Evolutionary conservation across 2,113 vertebrate genomes (phyloP).

Genomic region (Crotalus tigris): DNA sequence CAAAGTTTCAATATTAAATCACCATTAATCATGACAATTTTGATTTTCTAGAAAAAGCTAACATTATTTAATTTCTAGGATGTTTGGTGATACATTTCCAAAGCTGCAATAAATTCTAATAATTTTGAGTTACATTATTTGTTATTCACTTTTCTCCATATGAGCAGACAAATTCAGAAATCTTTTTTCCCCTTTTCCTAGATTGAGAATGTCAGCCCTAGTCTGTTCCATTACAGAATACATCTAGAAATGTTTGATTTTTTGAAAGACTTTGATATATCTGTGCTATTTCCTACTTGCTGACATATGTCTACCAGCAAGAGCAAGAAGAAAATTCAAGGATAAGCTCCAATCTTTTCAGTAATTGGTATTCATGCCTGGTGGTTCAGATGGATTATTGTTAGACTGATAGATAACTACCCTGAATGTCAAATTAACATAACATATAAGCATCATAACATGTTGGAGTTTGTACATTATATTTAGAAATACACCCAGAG

Average conservation of each 20-base stretch:
- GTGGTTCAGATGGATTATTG: conserved; percentile 58
- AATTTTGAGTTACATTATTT: not conserved
- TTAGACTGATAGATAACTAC: conserved; percentile 52
- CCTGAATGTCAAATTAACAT: conserved; percentile 67
- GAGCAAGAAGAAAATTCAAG: conserved; percentile 43
- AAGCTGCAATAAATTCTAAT: not conserved
- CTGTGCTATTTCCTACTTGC: conserved; percentile 42
- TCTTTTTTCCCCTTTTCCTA: not conserved
- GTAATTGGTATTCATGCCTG: conserved; percentile 49
- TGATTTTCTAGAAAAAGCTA: not conserved
- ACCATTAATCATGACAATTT: not conserved
- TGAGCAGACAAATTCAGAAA: conserved; percentile 14
- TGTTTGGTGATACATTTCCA: not conserved
- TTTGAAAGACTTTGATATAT: conserved; percentile 53
- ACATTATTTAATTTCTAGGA: not conserved
- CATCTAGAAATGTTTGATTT: conserved; percentile 14
- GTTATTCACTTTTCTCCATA: conserved; percentile 12
- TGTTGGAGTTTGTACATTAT: conserved; percentile 52
- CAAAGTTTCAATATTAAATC: not conserved
- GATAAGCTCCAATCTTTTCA: conserved; percentile 43
- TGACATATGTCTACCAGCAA: conserved; percentile 46
- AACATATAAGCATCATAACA: conserved; percentile 54
- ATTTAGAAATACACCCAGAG: conserved; percentile 47
- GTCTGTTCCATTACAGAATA: conserved; percentile 40
- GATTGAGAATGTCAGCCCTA: conserved; percentile 48